Evolutionary conservation across 1,140 invertebrate species (phyloP), one percentile per base, ranked within the genome.

Genomic region (Pemphigus obesinymphae): DNA sequence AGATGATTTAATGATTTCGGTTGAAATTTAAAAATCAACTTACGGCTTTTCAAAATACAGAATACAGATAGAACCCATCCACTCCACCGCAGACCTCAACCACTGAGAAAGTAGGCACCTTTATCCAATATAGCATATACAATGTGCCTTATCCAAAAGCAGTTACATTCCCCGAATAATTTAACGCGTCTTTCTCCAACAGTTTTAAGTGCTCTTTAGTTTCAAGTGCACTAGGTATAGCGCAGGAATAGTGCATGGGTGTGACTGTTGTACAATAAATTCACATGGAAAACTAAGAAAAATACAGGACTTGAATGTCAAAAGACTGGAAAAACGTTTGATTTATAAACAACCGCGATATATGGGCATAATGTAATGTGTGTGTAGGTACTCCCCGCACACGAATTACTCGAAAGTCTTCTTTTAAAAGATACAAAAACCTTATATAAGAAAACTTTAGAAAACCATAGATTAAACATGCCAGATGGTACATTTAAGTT

Each of bases 261-360:
- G 76, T 80, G 76, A 80, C 76, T 80, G 23, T 61, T 29, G 55
- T 1, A 17, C 76, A 31, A 80, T 80, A 80, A 80, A 80, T 80
- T 45, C 26, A 20, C 17, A 26, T n/a, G 23, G 61, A 63, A 26
- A 55, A 37, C 73, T 63, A 26, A 7, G 34, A 58, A 78, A 58
- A 78, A 78, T 50, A 78, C 48, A 55, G 26, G 23, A 50, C 70
- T 50, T 48, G 43, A 48, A 50, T n/a, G 31, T 55, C 75, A 63
- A 61, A 80, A 80, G 40, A n/a, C 23, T 40, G 53, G n/a, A 58
- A 78, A 76, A 55, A 13, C 53, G 20, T 37, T 58, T 76, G 73
- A 76, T 76, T 76, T 76, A 76, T 40, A 23, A 26, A 26, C 20
- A n/a, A n/a, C 34, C n/a, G 13, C 2, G 23, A 34, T 63, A 20